Evolutionary conservation across 2,797 vertebrate species (phyloP), one percentile per base, ranked within the genome.

Genomic region (Craterocephalus amniculus): DNA sequence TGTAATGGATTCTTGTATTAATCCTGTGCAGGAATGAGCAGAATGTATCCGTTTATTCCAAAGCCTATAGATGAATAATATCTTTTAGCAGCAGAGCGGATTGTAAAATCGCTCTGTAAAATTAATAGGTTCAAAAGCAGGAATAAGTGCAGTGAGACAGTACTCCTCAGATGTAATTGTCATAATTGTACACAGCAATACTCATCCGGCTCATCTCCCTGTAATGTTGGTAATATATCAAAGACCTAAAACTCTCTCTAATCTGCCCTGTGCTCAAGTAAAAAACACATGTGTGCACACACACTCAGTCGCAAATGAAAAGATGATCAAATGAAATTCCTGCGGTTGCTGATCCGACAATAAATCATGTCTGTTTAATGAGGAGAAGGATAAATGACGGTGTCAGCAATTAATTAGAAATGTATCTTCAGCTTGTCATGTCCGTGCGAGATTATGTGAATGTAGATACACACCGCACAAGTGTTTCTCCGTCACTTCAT

Each of bases 361-460:
- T 92, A 92, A 92, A 93, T 93, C 91, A 90, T 64, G 78, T 74
- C 85, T 83, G 80, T 88, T 90, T 91, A 94, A 93, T 90, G 83
- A 90, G 84, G 74, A 76, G 67, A 64, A 76, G 86, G 86, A 93
- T 91, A 87, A 91, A 91, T 92, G 88, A 91, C 90, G 88, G 63
- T 74, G 83, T 86, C 87, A 74, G 83, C 83, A 88, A 89, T 93
- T 93, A 93, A 93, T 92, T 90, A 87, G 62, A 72, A 86, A 81
- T 72, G 74, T 89, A 84, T 91, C 87, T 92, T 87, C 81, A 77
- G 78, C 83, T 61, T 79, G 76, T 84, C 75, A 55, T 58, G 35
- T 61, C 11, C 58, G 35, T 79, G 55, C 64, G 55, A 35, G 51
- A 43, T 58, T 58, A 52, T 22, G 66, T 64, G 67, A 45, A 49